These are phyloP conservation scores for Polypedilum vanderplanki DNA, from an alignment of 1,140 invertebrate genomes.

Conservation along the genomic window DNA sequence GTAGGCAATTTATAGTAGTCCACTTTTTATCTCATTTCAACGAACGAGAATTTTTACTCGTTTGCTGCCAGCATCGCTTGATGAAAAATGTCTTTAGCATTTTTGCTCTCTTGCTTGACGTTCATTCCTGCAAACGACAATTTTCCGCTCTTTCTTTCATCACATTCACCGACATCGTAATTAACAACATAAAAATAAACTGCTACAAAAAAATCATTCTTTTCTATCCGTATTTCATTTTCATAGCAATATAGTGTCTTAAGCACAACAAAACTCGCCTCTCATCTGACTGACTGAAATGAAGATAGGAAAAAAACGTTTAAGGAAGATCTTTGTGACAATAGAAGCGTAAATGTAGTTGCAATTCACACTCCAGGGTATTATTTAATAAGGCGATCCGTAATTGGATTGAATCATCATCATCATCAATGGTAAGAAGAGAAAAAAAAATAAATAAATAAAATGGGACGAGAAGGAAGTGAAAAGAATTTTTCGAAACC, in stretches of 20 bases:
- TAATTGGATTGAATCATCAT: conserved; percentile 25
- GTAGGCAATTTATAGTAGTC: neutral
- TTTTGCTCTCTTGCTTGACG: neutral
- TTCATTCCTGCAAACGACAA: conserved; percentile 19
- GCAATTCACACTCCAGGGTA: conserved; percentile 25
- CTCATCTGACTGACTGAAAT: neutral
- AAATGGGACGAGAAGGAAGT: neutral
- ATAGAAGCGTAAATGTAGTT: conserved; percentile 18
- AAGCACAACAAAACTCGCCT: too few species aligned
- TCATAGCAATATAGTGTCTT: neutral
- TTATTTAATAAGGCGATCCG: conserved; percentile 23
- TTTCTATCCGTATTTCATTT: neutral
- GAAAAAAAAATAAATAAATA: neutral
- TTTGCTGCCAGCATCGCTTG: neutral
- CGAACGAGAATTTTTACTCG: neutral
- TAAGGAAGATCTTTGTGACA: neutral
- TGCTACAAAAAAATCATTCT: conserved; percentile 6
- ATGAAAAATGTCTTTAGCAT: neutral
- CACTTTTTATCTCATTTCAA: neutral
- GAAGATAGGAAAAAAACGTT: neutral
- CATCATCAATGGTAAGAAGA: neutral
- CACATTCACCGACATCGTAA: conserved; percentile 18
- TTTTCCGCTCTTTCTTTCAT: neutral
- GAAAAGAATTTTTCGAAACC: neutral
- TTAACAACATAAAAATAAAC: conserved; percentile 25